Conservation (phyloP, 2,888 invertebrate species). For the Gerris lacustris region DNA sequence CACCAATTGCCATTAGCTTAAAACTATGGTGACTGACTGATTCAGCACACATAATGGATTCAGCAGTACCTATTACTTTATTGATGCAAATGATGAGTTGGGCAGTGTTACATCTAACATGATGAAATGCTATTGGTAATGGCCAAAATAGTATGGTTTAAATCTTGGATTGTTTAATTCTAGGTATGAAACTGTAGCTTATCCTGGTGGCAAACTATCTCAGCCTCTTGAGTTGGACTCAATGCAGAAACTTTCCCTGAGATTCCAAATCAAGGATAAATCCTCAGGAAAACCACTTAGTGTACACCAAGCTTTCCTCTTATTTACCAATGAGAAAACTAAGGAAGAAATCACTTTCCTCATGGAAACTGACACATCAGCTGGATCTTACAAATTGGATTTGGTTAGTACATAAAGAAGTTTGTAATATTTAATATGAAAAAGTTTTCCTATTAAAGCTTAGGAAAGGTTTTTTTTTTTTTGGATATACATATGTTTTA, state of each 20-base stretch:
- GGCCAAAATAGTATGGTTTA: no score
- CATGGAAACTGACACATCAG: conserved; percentile 69
- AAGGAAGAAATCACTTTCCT: conserved; percentile 85
- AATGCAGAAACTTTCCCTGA: conserved; percentile 74
- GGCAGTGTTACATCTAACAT: no score
- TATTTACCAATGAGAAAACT: conserved; percentile 52
- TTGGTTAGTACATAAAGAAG: conserved; percentile 49
- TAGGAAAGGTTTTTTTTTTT: no score
- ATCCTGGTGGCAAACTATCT: conserved; percentile 54
- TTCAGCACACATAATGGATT: no score
- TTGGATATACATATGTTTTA: no score
- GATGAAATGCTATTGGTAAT: no score
- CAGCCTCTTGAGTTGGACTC: conserved; percentile 69
- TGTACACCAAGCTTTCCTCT: conserved; percentile 79
- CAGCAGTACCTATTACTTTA: no score
- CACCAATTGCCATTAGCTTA: no score
- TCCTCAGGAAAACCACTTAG: conserved; percentile 51
- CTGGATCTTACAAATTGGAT: conserved; percentile 71
- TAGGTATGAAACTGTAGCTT: conserved; percentile 40
- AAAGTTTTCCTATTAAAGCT: no score
- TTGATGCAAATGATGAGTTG: no score
- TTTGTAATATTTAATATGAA: no score
- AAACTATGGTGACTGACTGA: no score
- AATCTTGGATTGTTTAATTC: conserved; percentile 37
- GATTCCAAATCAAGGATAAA: conserved; percentile 65